A percentile compares a stretch with the other conserved stretches of the same genome.
These are phyloP conservation scores for Sphinx pinastri DNA, from an alignment of 2,888 invertebrate genomes.

Conservation along the genomic window DNA sequence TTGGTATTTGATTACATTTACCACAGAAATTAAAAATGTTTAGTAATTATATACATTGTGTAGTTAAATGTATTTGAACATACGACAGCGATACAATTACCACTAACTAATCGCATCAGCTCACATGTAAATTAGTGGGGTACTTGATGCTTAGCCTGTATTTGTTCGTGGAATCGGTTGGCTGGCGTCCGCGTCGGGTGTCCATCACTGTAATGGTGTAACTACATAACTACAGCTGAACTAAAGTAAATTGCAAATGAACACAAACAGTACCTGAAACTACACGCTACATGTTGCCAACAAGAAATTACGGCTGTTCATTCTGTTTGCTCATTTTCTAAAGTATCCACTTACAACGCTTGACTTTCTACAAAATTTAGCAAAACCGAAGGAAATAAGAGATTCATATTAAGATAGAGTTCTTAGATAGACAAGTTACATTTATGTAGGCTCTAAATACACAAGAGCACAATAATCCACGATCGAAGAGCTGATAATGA, in stretches of 20 bases:
- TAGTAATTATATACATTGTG: neutral
- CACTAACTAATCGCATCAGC: conserved; percentile 19
- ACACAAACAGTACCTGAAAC: conserved; percentile 39
- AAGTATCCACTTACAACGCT: neutral
- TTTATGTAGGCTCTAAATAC: conserved; percentile 41
- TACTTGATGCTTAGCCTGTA: conserved; percentile 42
- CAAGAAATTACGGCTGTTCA: conserved; percentile 1
- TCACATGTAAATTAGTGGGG: conserved; percentile 49
- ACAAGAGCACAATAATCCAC: conserved; percentile 58
- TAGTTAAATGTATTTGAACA: neutral
- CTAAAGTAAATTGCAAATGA: conserved; percentile 42
- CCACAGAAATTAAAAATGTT: too few species aligned
- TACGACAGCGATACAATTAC: conserved; percentile 10
- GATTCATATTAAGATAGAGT: neutral
- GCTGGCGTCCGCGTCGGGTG: conserved; percentile 36
- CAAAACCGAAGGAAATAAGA: neutral
- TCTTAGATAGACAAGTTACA: neutral
- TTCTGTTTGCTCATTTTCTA: neutral
- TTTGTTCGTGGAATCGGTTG: conserved; percentile 43
- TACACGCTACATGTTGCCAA: conserved; percentile 13
- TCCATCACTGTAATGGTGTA: conserved; percentile 41
- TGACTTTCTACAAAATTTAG: neutral
- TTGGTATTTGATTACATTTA: too few species aligned
- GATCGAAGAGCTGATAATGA: conserved; percentile 63
- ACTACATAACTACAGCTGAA: conserved; percentile 32